phyloP scores from a whole-genome alignment of 1,140 invertebrate species.

The Danaus melanippus region DNA sequence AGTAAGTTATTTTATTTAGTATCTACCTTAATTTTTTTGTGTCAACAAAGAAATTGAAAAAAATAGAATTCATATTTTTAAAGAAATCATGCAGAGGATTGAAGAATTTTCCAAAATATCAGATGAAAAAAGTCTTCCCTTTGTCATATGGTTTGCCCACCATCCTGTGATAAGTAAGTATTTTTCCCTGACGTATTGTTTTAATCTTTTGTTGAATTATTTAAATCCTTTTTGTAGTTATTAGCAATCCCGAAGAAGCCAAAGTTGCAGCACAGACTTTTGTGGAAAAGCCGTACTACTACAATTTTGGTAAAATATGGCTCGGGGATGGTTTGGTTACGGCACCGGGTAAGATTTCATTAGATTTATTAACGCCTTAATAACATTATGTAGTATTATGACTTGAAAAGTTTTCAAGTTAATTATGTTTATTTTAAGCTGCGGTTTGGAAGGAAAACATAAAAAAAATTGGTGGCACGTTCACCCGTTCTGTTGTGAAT shows the following conservation, averaged over 20 bases:
- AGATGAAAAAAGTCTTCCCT: slow-evolving; percentile 20
- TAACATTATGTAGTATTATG: neutral
- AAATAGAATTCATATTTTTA: neutral
- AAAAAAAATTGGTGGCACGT: slow-evolving; percentile 10
- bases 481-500: slow-evolving; percentile 2
- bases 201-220: too few species aligned
- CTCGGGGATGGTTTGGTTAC: slow-evolving; percentile 43
- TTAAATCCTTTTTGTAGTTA: slow-evolving; percentile 24
- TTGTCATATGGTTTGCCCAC: slow-evolving; percentile 28
- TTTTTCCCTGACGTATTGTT: neutral
- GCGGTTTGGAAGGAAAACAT: slow-evolving; percentile 13
- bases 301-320: slow-evolving; percentile 33
- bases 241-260: slow-evolving; percentile 34
- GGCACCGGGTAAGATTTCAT: slow-evolving; percentile 30
- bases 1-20: neutral
- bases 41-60: too few species aligned
- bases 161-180: slow-evolving; percentile 27
- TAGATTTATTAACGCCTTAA: slow-evolving; percentile 2
- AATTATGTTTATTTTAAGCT: slow-evolving; percentile 7
- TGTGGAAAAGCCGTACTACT: slow-evolving; percentile 41
- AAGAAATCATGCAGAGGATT: slow-evolving; percentile 3
- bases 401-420: neutral
- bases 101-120: slow-evolving; percentile 13
- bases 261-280: slow-evolving; percentile 35
- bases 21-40: too few species aligned